Base-by-base conservation (phyloP, 2,888 invertebrate genomes). In the Eubasilissa splendida region DNA sequence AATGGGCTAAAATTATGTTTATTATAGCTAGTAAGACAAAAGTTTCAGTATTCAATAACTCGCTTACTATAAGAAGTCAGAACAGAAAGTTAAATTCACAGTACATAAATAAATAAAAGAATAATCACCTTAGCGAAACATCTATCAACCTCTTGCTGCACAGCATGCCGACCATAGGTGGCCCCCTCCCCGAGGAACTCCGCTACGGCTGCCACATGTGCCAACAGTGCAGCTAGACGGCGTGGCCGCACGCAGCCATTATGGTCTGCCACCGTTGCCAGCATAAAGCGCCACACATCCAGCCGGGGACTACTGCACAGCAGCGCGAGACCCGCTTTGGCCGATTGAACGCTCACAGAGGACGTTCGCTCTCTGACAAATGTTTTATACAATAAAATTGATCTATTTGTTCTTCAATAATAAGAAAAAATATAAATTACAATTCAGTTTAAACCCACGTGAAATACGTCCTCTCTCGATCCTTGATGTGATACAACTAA, bases 241-340 rank as follows among this genome's bases (percentile, higher is more conserved):
- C 92, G 90, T 74, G 93, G 91, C 0, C 94, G 93, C 68, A 95
- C 91, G 84, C 94, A 95, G 58, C 94, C 93, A 86, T 95, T 95
- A 85, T 95, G 94, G 87, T 95, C 95, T 1, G 94, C 92, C 85
- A 94, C 91, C 85, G 94, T 93, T 85, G 92, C 91, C 86, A 95
- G 95, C 71, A 96, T 88, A 74, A 93, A 95, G 81, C 91, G 90
- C 89, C 92, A 91, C 84, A 92, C 89, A 82, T 95, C 94, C 71
- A 91, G 87, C 11, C 94, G 88, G 31, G 92, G 90, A 65, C 93
- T 93, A 84, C 91, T 91, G 85, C 94, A 93, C 79, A 96, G 88
- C 8, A 95, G 87, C 70, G 93, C 92, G 74, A 96, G 88, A 0
- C 93, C 89, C 0, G 94, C 90, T 88, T 95, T 95, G 0, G 93